Base-by-base conservation (phyloP, 2,113 vertebrate species). In the Equus quagga region DNA sequence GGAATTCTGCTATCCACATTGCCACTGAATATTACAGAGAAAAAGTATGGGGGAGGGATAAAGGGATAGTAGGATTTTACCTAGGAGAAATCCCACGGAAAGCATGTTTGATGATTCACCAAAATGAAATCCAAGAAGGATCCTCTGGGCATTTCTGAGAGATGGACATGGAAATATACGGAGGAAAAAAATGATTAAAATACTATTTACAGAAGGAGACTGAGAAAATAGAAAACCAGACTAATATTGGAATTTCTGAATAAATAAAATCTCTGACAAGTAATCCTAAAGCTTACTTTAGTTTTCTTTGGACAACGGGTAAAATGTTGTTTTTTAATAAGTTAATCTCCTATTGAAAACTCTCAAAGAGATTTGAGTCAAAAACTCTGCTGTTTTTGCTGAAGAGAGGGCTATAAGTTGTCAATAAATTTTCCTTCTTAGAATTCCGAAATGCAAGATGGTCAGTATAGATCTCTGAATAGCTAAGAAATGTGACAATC, bases 391-490 rank as follows among this genome's bases (percentile, higher is more conserved):
- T 54, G 21, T 17, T 79, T 89, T 92, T 73, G 6, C 23, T 54
- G 41, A 83, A 89, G 13, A 87, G 80, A 97, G 2, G 2, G 5
- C 7, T 90, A 4, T 80, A 60, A 24, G 7, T 36, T 11, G 41
- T 83, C 80, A 88, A 41, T 41, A 92, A 17, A 73, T 62, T 94
- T 91, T 82, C 24, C 72, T 95, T 96, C 62, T n/a, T 92, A 79
- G 33, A 89, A 96, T 92, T 97, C 78, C 94, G 26, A 62, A 95
- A 76, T 24, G 62, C 28, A 93, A 96, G 73, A 80, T 95, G 92
- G 90, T 69, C 75, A 95, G 65, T 75, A 18, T 46, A 89, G 54
- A 65, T 92, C 89, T 96, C 85, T 86, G 72, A 94, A 92, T n/a
- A 97, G 62, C 60, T 92, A 75, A 91, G 54, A 94, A 96, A 56